Evolutionary conservation across 1,140 invertebrate genomes (phyloP).

Genomic region (Leptopilina boulardi): DNA sequence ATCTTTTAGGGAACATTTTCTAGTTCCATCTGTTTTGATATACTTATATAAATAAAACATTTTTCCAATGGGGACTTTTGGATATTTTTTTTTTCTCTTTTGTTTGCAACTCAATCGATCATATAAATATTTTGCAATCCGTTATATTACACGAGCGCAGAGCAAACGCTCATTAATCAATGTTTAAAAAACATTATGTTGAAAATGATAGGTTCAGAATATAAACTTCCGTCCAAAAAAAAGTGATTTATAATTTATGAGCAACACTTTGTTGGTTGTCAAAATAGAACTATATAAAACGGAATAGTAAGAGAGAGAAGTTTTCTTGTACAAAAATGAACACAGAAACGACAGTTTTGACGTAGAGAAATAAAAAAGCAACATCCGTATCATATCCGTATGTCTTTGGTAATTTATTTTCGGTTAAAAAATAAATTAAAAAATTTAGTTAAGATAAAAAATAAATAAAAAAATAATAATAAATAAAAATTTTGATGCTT

Average conservation of each 20-base stretch:
- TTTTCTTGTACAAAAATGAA: not conserved
- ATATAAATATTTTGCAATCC: not conserved
- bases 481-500: too few relatives aligned
- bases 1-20: not conserved
- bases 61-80: too few relatives aligned
- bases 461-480: too few relatives aligned
- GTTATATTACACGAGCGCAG: not conserved
- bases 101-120: not conserved
- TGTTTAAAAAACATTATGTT: not conserved
- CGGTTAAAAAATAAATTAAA: too few relatives aligned
- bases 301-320: not conserved
- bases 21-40: not conserved
- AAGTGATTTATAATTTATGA: conserved; percentile 1
- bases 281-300: not conserved
- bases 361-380: too few relatives aligned
- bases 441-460: too few relatives aligned
- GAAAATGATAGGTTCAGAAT: not conserved
- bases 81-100: not conserved
- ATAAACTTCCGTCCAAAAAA: not conserved
- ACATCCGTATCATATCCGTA: too few relatives aligned
- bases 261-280: not conserved
- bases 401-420: too few relatives aligned
- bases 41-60: not conserved
- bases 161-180: conserved; percentile 5
- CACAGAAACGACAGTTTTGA: too few relatives aligned